Base-by-base conservation (phyloP, 1,140 invertebrate species). In the Megalopta genalis region DNA sequence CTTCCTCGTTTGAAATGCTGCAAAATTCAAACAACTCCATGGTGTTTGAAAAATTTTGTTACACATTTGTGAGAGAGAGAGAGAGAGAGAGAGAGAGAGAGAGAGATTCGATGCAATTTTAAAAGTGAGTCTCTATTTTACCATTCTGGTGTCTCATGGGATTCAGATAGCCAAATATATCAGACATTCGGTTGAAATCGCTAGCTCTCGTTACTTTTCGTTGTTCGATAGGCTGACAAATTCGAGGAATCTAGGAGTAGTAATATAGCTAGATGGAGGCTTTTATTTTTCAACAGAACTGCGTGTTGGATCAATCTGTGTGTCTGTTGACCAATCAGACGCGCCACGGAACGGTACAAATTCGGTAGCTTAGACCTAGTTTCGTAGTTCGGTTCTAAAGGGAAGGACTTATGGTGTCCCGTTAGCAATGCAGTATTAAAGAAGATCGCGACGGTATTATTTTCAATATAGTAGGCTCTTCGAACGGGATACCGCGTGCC, bases 261-360 rank as follows among this genome's bases (percentile, higher is more conserved):
- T 57, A 1, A 39, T 18, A 52, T 1, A 6, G 18, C 14, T 57
- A 57, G 42, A 27, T 12, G 5, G 25, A 23, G n/a, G 32, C n/a
- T 67, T 21, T 60, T 60, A 76, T 77, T 77, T 69, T 70, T 49
- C 32, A 21, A 5, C 18, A 49, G 16, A 4, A 42, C 12, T 8
- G 10, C 39, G 32, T 12, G 37, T 39, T n/a, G 16, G 16, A 32
- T 18, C 32, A 32, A 21, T 21, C 0, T 25, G 27, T 63, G 10
- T 37, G 37, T 8, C 42, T 7, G 16, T 0, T 32, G 27, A 18
- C 52, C 14, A 7, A 14, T 49, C 6, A 6, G 12, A 37, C 25
- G 66, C 69, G 59, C 46, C 76, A 70, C 25, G 21, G 18, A n/a
- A 25, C n/a, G 60, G 39, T 70, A 70, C 59, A 63, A 70, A 63